phyloP scores from a whole-genome alignment of 2,113 vertebrate genomes.

The Climacteris rufus region DNA sequence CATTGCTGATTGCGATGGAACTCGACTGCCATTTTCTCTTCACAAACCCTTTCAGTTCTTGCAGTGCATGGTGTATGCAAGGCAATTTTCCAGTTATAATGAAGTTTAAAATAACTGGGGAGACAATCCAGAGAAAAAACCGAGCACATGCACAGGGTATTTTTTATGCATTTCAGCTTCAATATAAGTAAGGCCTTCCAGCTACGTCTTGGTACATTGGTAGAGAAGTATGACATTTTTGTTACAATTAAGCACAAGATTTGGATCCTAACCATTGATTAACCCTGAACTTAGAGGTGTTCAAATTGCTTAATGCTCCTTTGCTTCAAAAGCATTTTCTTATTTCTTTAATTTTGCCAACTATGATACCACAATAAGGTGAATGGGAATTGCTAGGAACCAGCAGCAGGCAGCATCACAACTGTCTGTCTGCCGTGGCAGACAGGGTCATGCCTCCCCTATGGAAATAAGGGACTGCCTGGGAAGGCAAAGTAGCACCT shows the following conservation, averaged over 20 bases:
- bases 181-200: not conserved
- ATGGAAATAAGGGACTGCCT: not conserved
- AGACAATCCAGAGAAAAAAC: not conserved
- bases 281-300: not conserved
- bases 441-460: fast-evolving
- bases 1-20: constrained; percentile 9
- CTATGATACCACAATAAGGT: not conserved
- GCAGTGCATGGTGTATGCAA: constrained; percentile 12
- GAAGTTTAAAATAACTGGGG: constrained; percentile 30
- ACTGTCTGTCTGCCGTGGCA: not conserved
- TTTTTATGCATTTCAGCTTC: not conserved
- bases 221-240: not conserved
- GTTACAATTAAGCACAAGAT: not conserved
- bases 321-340: not conserved
- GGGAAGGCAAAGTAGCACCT: not conserved
- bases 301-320: not conserved
- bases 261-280: not conserved
- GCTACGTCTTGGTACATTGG: not conserved
- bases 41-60: not conserved
- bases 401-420: not conserved
- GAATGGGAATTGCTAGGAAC: not conserved
- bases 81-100: constrained; percentile 30
- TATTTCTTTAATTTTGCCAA: not conserved
- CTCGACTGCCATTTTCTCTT: constrained; percentile 19
- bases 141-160: not conserved